Conservation (phyloP, 2,888 invertebrate species). For the Poecilobothrus nobilitatus region DNA sequence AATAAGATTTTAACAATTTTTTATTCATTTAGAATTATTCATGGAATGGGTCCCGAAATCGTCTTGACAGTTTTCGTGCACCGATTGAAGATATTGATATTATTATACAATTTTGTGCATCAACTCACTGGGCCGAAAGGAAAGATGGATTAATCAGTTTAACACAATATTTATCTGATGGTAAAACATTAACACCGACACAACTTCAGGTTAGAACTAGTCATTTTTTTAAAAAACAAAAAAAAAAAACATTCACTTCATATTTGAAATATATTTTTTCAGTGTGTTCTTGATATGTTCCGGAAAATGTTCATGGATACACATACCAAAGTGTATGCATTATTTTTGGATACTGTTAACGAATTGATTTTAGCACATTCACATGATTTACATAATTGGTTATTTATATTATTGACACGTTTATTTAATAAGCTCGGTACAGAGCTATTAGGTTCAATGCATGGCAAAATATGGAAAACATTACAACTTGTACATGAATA, state of each 20-base stretch:
- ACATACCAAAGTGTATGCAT: constrained; percentile 85
- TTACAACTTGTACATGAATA: constrained; percentile 66
- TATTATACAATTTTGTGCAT: constrained; percentile 79
- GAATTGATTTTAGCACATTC: constrained; percentile 81
- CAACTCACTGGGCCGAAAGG: constrained; percentile 88
- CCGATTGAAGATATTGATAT: constrained; percentile 69
- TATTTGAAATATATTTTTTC: constrained; percentile 37
- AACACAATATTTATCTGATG: constrained; percentile 57
- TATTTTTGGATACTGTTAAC: constrained; percentile 87
- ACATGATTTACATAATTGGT: constrained; percentile 83
- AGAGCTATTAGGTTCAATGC: constrained; percentile 85
- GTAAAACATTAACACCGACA: constrained; percentile 49
- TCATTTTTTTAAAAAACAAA: constrained; percentile 10
- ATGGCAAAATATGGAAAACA: constrained; percentile 80
- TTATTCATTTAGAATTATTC: constrained; percentile 60
- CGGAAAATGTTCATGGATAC: constrained; percentile 97
- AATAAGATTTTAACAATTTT: constrained; percentile 14
- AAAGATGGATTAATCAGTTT: constrained; percentile 85
- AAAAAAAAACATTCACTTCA: background rate
- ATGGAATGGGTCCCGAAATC: constrained; percentile 73
- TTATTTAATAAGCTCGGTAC: constrained; percentile 81
- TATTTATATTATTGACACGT: constrained; percentile 81
- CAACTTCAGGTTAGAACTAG: constrained; percentile 46
- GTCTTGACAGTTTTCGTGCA: constrained; percentile 57
- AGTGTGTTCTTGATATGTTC: constrained; percentile 84